Evolutionary conservation across 35 echinoderm and acorn worm genomes (phyloP), one percentile per base, ranked within the genome.

Genomic region (Apostichopus japonicus): DNA sequence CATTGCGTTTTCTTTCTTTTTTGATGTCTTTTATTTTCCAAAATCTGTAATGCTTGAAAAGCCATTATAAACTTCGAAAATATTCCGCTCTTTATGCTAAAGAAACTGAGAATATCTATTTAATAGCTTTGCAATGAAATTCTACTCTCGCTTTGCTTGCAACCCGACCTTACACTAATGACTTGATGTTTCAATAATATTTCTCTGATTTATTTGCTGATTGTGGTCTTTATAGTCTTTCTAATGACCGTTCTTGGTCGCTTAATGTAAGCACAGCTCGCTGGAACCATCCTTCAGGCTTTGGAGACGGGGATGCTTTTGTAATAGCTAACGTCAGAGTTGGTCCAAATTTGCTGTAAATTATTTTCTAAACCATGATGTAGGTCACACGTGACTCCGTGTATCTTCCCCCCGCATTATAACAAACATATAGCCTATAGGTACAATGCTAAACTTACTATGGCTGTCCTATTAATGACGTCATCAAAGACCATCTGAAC

Each of bases 81-180:
- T 44, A 44, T 44, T 44, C 33, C 33, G 33, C 33, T 44, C 33
- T 44, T 44, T 44, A 44, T 44, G 33, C 33, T 44, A 44, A 44
- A 44, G 33, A 44, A 44, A 44, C 33, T 44, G 33, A 44, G 33
- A 44, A 44, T 44, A 44, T 44, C 33, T 44, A 44, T 44, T 44
- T 44, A 44, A 44, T 44, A 44, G 33, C 33, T 44, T 44, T n/a
- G 16, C 22, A 19, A 23, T 23, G 71, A 75, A 75, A 75, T 7
- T 19, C 71, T 75, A 75, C 71, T 21, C 71, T 75, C 71, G 16
- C 6, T 75, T 75, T 75, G 17, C 16, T 75, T 75, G 71, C 71
- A 75, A 75, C 71, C 71, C 71, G 71, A 75, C 71, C 71, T 75
- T 19, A 75, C 71, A 23, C 71, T 75, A 75, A 75, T 75, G 71